Percentiles rank a stretch among this genome's conserved stretches.
Evolutionary conservation across 2,797 vertebrate species (phyloP).

Genomic region (Limosa lapponica): DNA sequence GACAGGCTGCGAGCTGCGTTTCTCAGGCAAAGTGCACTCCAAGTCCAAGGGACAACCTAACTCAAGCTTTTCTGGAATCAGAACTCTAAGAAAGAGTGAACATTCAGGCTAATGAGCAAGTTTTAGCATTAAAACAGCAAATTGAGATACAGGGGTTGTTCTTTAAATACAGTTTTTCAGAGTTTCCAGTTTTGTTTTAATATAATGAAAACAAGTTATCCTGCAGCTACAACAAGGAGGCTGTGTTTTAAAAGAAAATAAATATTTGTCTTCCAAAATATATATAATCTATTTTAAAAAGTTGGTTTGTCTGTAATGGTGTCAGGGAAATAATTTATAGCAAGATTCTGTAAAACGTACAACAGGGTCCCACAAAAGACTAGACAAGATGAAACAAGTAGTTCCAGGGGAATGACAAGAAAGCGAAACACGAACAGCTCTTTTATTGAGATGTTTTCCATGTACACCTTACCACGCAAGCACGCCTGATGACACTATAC

Average conservation of each 20-base stretch:
- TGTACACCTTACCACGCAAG: not conserved
- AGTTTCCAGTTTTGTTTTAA: not conserved
- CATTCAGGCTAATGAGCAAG: not conserved
- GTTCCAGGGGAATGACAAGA: not conserved
- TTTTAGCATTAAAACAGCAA: not conserved
- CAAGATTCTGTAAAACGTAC: not conserved
- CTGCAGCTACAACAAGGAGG: not conserved
- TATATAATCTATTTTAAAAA: not conserved
- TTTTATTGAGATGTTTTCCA: not conserved
- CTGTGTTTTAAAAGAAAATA: not conserved
- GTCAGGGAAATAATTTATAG: not conserved
- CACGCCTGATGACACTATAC: not conserved
- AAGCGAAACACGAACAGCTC: conserved; percentile 6
- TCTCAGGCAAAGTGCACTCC: not conserved
- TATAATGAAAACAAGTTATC: not conserved
- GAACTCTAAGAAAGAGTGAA: not conserved
- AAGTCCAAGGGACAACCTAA: not conserved
- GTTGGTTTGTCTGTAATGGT: not conserved
- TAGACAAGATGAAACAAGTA: conserved; percentile 39
- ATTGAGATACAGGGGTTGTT: not conserved
- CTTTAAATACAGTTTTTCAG: not conserved
- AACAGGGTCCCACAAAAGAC: not conserved
- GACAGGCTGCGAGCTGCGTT: not conserved
- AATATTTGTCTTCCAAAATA: not conserved
- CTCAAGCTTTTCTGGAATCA: not conserved